These are phyloP conservation scores for Nothocercus nigrocapillus DNA, from an alignment of 2,113 vertebrate genomes.

Conservation along the genomic window DNA sequence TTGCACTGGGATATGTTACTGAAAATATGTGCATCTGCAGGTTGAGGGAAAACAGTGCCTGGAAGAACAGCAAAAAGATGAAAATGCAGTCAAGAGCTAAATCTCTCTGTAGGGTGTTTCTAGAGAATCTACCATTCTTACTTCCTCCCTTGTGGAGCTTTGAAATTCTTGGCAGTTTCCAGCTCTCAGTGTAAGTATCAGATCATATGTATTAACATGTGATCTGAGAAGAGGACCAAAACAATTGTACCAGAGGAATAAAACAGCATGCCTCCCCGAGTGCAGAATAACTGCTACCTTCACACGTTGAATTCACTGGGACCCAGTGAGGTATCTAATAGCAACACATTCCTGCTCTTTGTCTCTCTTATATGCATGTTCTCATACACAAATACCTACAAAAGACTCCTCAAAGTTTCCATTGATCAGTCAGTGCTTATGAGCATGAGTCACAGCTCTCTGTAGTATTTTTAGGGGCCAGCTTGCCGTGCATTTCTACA, in stretches of 20 bases:
- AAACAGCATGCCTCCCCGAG: neutral
- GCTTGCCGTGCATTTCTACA: neutral
- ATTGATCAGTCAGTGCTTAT: neutral
- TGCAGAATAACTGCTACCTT: slow-evolving; percentile 5
- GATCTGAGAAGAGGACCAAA: slow-evolving; percentile 33
- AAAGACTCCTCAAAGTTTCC: neutral
- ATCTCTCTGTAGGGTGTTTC: slow-evolving; percentile 5
- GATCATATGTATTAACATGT: slow-evolving; percentile 5
- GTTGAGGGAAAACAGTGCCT: neutral
- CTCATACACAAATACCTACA: slow-evolving; percentile 21
- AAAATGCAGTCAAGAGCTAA: slow-evolving; percentile 10
- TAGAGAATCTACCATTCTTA: neutral
- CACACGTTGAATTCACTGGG: neutral
- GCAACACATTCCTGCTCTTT: slow-evolving; percentile 18
- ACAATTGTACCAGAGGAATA: neutral
- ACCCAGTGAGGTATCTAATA: slow-evolving; percentile 26
- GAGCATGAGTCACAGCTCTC: neutral
- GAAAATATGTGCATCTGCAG: slow-evolving; percentile 3
- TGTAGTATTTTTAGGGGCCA: neutral
- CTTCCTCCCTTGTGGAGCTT: neutral
- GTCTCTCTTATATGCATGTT: neutral
- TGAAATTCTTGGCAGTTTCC: slow-evolving; percentile 35
- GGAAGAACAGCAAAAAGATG: neutral
- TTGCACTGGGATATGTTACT: neutral
- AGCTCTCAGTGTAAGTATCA: slow-evolving; percentile 10